phyloP scores from a whole-genome alignment of 2,797 vertebrate genomes.

The Mus spretus region DNA sequence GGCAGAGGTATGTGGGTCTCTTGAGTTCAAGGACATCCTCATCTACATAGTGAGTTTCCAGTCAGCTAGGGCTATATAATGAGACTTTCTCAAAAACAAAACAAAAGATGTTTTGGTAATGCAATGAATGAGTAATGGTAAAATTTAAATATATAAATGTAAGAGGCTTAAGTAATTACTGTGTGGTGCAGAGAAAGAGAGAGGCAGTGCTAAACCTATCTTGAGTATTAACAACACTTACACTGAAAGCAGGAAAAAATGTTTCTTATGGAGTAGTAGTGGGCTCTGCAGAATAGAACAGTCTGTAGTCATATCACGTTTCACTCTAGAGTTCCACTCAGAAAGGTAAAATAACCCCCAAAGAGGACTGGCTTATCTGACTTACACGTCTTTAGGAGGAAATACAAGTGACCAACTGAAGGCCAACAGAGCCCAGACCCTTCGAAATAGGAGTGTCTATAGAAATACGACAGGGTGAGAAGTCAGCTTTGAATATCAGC shows the following conservation, averaged over 20 bases:
- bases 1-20: background rate
- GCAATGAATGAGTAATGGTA: background rate
- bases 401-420: conserved; percentile 1
- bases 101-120: background rate
- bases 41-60: background rate
- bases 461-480: background rate
- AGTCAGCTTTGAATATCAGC: conserved; percentile 49
- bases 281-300: conserved; percentile 3
- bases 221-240: background rate
- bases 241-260: background rate
- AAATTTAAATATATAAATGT: conserved; percentile 56
- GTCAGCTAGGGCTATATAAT: background rate
- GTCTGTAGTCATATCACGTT: conserved; percentile 48
- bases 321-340: conserved; percentile 14
- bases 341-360: conserved; percentile 8
- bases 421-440: background rate
- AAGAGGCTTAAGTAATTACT: conserved; percentile 5
- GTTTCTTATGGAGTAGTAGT: conserved; percentile 39
- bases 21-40: background rate
- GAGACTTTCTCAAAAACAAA: background rate
- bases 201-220: background rate
- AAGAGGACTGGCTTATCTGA: background rate
- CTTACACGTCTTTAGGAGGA: conserved; percentile 13
- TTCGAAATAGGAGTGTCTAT: background rate
- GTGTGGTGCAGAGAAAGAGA: conserved; percentile 9